Base-by-base conservation (phyloP, 2,113 vertebrate genomes). In the Phaethon lepturus region DNA sequence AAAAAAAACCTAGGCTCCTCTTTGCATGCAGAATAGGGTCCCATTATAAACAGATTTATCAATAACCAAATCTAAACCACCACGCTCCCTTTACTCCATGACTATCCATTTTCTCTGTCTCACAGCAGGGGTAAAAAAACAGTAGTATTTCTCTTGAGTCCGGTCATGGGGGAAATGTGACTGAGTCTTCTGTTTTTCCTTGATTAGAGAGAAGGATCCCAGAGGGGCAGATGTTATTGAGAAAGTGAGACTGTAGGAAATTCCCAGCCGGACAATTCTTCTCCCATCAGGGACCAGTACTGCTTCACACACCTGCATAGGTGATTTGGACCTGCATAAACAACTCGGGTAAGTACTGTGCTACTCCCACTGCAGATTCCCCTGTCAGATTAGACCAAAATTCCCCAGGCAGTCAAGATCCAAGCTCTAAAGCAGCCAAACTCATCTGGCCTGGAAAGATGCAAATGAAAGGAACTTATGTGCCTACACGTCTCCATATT, bases 381-480 rank as follows among this genome's bases (percentile, higher is more conserved):
- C 56, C 19, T 44, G 0, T 38, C 73, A 64, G 40, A 71, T 66
- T 20, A 85, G 24, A 29, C 33, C 18, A 47, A 7, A 87, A 64
- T 64, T 95, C 62, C 71, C 75, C 63, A 83, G 92, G 81, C 90
- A 83, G 62, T 75, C 40, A 68, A 64, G 62, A 55, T 81, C 33
- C 45, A 81, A 75, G 33, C 26, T 86, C 38, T 74, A 62, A 78
- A 72, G 62, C 91, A 93, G 76, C 19, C 59, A 76, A 92, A 69
- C 63, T 83, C 63, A 73, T 92, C 86, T 66, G 53, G 73, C 77
- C 68, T 64, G 31, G 73, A 75, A 85, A 13, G 74, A 90, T 83
- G 76, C 88, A 97, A 95, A 95, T 86, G 22, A 85, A 93, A 86
- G 67, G 76, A 95, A 87, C 20, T 84, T 55, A 6, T 0, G 50